Evolutionary conservation across 2,113 vertebrate species (phyloP).

Genomic region (Prochilodus magdalenae): DNA sequence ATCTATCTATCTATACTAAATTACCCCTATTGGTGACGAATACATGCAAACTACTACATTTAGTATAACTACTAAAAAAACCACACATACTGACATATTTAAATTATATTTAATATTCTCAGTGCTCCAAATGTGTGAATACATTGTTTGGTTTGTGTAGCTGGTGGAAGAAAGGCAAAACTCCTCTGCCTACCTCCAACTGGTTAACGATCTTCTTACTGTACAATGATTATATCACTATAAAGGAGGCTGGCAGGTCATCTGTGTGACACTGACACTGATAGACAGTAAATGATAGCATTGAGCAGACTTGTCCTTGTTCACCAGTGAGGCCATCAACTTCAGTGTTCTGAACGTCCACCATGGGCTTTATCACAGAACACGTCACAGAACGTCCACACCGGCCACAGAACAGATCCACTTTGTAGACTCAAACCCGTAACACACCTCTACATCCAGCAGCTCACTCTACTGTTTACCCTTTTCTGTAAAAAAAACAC

Average conservation of each 20-base stretch:
- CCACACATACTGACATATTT: background rate
- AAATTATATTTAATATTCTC: slow-evolving; percentile 19
- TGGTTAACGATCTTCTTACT: background rate
- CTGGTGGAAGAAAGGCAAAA: background rate
- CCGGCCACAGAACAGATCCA: slow-evolving; percentile 43
- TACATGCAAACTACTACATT: no score
- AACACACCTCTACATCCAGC: background rate
- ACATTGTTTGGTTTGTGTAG: background rate
- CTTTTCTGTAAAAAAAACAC: slow-evolving; percentile 71
- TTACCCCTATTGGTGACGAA: no score
- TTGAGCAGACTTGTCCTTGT: slow-evolving; percentile 40
- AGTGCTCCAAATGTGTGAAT: background rate
- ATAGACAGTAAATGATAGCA: background rate
- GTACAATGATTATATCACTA: background rate
- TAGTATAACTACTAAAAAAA: no score
- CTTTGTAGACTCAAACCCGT: slow-evolving; percentile 5
- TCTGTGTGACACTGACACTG: no score
- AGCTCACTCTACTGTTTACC: slow-evolving; percentile 78
- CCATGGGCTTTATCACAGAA: slow-evolving; percentile 78
- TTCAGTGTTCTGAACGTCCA: slow-evolving; percentile 80
- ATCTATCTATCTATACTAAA: no score
- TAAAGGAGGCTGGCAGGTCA: background rate
- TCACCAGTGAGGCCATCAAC: slow-evolving; percentile 65
- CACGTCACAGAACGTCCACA: slow-evolving; percentile 82
- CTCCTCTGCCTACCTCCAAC: background rate